Base-by-base conservation (phyloP, 2,113 vertebrate genomes). In the Tyrannus savana region DNA sequence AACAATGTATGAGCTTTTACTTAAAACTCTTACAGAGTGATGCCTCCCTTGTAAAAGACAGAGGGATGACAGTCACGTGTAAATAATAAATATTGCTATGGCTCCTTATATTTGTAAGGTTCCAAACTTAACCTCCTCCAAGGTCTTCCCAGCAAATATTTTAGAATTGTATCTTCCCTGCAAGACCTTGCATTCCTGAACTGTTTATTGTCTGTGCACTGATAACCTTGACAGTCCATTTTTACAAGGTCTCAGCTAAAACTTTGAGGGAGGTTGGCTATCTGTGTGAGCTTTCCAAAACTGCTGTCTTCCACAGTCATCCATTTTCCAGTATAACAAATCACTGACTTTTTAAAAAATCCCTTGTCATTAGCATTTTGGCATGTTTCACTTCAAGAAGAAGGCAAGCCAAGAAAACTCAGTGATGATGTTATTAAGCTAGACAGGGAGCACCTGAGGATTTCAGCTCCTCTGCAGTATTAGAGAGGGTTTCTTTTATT, bases 201-300 rank as follows among this genome's bases (percentile, higher is more conserved):
- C 89, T 90, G 82, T 88, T 82, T 96, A 96, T 94, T 75, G 69
- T 63, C 78, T 9, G 7, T 5, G 1, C 0, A 7, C 60, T 80
- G 81, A 94, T 78, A 95, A 75, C 91, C 91, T 91, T 91, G 91
- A 81, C 76, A 71, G 73, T 21, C 19, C 56, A 78, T 72, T 93
- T 96, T 96, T 66, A 94, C 86, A 94, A 95, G 83, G 86, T 94
- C 88, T 95, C 73, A 93, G 85, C 82, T 92, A 90, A 89, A 93
- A 78, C 69, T 41, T 85, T 9, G 49, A 75, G 39, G 64, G 60
- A 95, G 69, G 60, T 6, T 90, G 73, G 80, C 3, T 5, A 82
- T 84, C 73, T 52, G 7, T 37, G 33, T 68, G 52, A 93, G 81
- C 58, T 86, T 90, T 90, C 49, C 64, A 72, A 92, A 93, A 75